Evolutionary conservation across 37 sponge, comb jelly and placozoan genomes (phyloP), one percentile per base, ranked within the genome.

Genomic region (Oopsacas minuta): DNA sequence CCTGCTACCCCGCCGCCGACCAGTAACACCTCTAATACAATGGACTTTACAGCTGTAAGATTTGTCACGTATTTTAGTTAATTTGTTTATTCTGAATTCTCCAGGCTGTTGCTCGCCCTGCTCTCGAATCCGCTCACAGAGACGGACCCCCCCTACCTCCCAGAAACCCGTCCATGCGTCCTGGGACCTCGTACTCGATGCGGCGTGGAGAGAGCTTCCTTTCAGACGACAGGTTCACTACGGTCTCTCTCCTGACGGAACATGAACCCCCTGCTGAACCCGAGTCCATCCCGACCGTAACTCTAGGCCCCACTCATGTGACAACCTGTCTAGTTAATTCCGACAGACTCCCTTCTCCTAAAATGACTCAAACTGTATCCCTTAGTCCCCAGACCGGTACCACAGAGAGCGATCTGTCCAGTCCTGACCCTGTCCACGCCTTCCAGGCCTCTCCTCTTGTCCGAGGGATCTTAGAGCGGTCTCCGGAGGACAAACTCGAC

Each of bases 141-240:
- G 75, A 61, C 75, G 75, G 30, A 25, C 75, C 75, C 28, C 75
- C 75, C 30, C 30, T 61, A 34, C 75, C 75, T 5, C 75, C 75
- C 1, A 25, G 75, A 5, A 61, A 61, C 75, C 75, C 75, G 5
- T 61, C 75, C 30, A 61, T 61, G 75, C 75, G 30, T 12, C 17
- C 22, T 3, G 75, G 75, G 75, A 34, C 75, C 30, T 10, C 75
- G 5, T 3, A 32, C 75, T 34, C 75, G 5, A 25, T n/a, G 20
- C 17, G 75, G 75, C 7, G 75, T 3, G 75, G 75, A 34, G 75
- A 61, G 75, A 32, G 32, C 75, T 61, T 61, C 30, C 75, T 61
- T 34, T 61, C 75, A 5, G 75, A 61, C 20, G 75, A 61, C 75
- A 61, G 75, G 75, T 61, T 61, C 75, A 61, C 75, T 3, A 61